These are phyloP conservation scores for Drosophila kikkawai DNA, from an alignment of 1,140 invertebrate species.

Conservation along the genomic window DNA sequence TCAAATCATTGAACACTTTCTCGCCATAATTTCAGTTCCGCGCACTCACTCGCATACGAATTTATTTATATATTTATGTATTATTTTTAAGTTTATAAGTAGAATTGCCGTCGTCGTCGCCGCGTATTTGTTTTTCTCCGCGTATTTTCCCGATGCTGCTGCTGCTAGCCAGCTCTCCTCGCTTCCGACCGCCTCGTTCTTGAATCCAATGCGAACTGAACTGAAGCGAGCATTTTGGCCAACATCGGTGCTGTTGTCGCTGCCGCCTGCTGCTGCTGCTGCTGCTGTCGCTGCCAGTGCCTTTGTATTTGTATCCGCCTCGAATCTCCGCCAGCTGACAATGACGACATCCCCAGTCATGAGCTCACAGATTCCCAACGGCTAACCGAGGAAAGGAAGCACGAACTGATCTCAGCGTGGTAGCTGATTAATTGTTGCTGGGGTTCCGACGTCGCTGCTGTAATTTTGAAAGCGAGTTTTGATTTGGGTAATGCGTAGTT, in stretches of 20 bases:
- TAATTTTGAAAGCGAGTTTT: conserved; percentile 24
- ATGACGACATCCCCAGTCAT: conserved; percentile 69
- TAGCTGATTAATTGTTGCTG: conserved; percentile 18
- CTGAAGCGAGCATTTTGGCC: conserved; percentile 49
- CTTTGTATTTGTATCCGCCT: conserved; percentile 26
- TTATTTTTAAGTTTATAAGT: conserved; percentile 61
- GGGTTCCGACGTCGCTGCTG: not conserved
- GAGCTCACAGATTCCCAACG: conserved; percentile 51
- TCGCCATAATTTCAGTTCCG: conserved; percentile 29
- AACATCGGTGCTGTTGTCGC: conserved; percentile 57
- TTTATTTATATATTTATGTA: conserved; percentile 47
- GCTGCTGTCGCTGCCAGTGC: conserved; percentile 10
- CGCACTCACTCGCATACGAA: conserved; percentile 13
- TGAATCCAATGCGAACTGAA: conserved; percentile 67
- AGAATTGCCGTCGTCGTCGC: conserved; percentile 47
- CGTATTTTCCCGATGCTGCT: conserved; percentile 31
- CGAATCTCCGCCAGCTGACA: conserved; percentile 43
- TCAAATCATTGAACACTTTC: conserved; percentile 32
- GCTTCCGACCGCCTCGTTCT: conserved; percentile 66
- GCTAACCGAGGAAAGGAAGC: conserved; percentile 12
- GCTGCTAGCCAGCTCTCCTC: conserved; percentile 15
- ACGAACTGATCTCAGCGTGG: conserved; percentile 26
- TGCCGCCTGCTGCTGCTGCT: conserved; percentile 1
- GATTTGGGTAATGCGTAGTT: conserved; percentile 12
- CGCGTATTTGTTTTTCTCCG: conserved; percentile 36